A percentile compares a stretch with the other conserved stretches of the same genome.
These are phyloP conservation scores for Thermophis baileyi DNA, from an alignment of 2,113 vertebrate genomes.

Conservation along the genomic window DNA sequence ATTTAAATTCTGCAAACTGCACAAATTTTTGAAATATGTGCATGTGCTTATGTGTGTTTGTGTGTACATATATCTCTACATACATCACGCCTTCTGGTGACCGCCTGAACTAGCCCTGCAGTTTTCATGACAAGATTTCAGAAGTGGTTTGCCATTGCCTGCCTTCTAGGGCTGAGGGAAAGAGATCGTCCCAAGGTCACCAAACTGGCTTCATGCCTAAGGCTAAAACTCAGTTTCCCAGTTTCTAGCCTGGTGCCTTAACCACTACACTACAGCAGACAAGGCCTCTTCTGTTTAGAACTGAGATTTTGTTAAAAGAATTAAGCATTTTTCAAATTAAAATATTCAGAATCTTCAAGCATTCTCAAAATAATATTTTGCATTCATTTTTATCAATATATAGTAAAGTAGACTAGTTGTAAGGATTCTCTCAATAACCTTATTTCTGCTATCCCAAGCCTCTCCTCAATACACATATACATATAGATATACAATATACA, in stretches of 20 bases:
- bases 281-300: background rate
- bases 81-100: background rate
- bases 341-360: background rate
- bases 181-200: background rate
- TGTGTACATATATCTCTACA: background rate
- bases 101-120: background rate
- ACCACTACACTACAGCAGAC: background rate
- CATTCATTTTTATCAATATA: constrained; percentile 7
- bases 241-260: background rate
- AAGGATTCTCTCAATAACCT: background rate
- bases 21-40: background rate
- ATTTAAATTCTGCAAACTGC: constrained; percentile 4
- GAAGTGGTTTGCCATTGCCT: background rate
- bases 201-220: background rate
- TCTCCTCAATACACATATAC: background rate
- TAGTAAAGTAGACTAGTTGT: background rate
- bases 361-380: background rate
- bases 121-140: background rate
- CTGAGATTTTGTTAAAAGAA: background rate
- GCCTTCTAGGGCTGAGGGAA: background rate
- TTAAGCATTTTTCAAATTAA: constrained; percentile 10
- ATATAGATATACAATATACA: background rate
- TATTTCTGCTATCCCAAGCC: background rate
- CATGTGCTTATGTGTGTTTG: background rate
- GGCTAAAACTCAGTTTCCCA: background rate